phyloP scores from a whole-genome alignment of 2,113 vertebrate genomes.

The Pomatorhinus ruficollis region DNA sequence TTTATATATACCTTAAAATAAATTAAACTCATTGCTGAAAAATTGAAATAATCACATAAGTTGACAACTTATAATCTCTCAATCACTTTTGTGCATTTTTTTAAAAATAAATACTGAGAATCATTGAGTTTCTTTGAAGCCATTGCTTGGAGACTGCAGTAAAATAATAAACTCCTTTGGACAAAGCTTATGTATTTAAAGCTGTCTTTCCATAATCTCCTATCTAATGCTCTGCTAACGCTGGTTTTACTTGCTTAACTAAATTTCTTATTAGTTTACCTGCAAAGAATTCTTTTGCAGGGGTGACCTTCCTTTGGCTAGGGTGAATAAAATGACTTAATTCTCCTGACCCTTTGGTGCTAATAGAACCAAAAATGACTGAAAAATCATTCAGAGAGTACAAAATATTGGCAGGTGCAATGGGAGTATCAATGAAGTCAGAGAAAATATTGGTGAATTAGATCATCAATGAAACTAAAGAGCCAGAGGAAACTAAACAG shows the following conservation, averaged over 20 bases:
- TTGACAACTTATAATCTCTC: not conserved
- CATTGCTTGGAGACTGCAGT: not conserved
- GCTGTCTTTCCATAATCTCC: not conserved
- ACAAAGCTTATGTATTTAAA: not conserved
- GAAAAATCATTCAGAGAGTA: not conserved
- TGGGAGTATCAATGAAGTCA: not conserved
- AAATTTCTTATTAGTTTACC: not conserved
- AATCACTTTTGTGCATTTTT: not conserved
- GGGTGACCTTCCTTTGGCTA: not conserved
- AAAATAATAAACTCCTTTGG: not conserved
- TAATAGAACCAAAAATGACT: not conserved
- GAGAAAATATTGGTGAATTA: not conserved
- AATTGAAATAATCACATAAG: not conserved
- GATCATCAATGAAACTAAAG: not conserved
- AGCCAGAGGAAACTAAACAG: not conserved
- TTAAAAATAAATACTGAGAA: not conserved
- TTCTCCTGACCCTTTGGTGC: not conserved
- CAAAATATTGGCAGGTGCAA: not conserved
- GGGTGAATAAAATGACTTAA: not conserved
- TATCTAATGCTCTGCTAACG: not conserved
- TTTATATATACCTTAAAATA: not conserved
- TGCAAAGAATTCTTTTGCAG: not conserved
- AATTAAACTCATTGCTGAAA: not conserved
- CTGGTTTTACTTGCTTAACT: not conserved
- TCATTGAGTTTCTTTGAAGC: not conserved